Evolutionary conservation across 2,113 vertebrate genomes (phyloP).

Genomic region (Dolichotis patagonum): DNA sequence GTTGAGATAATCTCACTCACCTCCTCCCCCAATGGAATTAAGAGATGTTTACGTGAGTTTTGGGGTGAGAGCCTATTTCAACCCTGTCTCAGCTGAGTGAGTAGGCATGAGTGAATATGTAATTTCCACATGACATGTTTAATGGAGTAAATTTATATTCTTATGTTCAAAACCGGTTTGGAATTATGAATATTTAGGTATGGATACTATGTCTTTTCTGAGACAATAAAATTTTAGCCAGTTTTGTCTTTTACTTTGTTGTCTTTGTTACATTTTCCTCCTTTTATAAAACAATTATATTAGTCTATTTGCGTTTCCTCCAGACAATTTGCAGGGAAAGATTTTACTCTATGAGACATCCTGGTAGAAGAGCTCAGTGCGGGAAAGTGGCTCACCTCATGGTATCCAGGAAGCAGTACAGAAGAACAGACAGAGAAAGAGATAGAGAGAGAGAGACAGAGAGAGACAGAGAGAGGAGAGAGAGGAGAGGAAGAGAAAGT

Average conservation of each 20-base stretch:
- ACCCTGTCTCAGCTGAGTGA: slow-evolving; percentile 24
- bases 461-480: too few relatives aligned
- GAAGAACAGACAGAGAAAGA: too few relatives aligned
- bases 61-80: not conserved
- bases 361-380: not conserved
- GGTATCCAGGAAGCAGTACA: not conserved
- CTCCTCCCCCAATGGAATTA: not conserved
- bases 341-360: not conserved
- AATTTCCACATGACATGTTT: slow-evolving; percentile 12
- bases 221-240: not conserved
- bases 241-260: slow-evolving; percentile 4
- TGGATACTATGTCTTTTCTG: not conserved
- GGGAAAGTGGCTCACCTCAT: not conserved
- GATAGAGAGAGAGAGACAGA: too few relatives aligned
- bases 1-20: not conserved
- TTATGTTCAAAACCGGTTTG: not conserved
- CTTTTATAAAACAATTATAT: not conserved
- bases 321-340: not conserved
- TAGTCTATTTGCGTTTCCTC: not conserved
- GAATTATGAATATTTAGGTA: slow-evolving; percentile 1
- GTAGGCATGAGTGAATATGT: not conserved
- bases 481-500: too few relatives aligned
- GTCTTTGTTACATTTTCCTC: not conserved
- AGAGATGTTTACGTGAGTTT: slow-evolving; percentile 23
- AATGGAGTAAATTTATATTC: slow-evolving; percentile 14